A percentile compares a stretch with the other conserved stretches of the same genome.
phyloP scores from a whole-genome alignment of 2,888 invertebrate species.

The Exephanes ischioxanthus region DNA sequence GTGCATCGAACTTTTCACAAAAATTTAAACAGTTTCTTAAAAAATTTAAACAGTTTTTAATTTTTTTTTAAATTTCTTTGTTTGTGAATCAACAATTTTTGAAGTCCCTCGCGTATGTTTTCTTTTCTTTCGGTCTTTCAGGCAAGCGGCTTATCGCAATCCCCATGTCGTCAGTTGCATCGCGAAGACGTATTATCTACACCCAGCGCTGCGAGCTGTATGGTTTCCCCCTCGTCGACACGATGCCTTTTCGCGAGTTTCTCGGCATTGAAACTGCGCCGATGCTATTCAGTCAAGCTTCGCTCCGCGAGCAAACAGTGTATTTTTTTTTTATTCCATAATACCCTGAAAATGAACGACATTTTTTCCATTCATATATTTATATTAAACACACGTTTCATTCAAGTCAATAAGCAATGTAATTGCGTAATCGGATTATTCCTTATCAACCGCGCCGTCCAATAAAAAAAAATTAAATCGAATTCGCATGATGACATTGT shows the following conservation, averaged over 20 bases:
- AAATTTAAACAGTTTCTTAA: no score
- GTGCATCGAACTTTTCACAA: no score
- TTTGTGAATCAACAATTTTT: background rate
- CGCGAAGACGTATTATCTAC: constrained; percentile 5
- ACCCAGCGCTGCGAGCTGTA: constrained; percentile 8
- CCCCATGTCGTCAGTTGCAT: constrained; percentile 41
- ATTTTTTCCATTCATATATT: background rate
- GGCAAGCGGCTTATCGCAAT: constrained; percentile 11
- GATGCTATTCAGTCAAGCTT: constrained; percentile 17
- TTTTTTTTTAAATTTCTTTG: background rate
- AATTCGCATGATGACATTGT: constrained; percentile 40
- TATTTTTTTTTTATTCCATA: constrained; percentile 1
- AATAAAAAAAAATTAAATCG: background rate
- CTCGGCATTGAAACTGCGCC: background rate
- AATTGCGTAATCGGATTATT: background rate
- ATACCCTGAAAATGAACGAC: background rate
- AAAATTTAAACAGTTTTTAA: no score
- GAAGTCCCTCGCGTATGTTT: background rate
- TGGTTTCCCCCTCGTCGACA: constrained; percentile 35
- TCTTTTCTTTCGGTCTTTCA: constrained; percentile 2
- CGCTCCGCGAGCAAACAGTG: constrained; percentile 5
- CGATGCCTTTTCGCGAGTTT: constrained; percentile 8
- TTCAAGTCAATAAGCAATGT: background rate
- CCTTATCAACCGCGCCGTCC: background rate
- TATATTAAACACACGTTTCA: background rate